A percentile compares a stretch with the other conserved stretches of the same genome.
phyloP scores from a whole-genome alignment of 2,113 vertebrate species.

The Nothoprocta perdicaria region DNA sequence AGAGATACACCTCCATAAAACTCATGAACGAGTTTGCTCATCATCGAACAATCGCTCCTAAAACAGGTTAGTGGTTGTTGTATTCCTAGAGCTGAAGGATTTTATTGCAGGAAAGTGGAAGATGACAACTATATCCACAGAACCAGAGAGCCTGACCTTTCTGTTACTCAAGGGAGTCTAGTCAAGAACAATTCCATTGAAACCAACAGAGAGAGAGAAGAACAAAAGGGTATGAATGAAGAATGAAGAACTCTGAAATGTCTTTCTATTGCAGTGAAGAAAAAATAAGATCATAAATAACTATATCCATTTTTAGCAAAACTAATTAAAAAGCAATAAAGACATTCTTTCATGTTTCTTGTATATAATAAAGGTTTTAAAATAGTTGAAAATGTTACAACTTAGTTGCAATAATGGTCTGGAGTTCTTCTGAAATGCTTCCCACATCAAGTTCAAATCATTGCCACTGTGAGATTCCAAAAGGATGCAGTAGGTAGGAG shows the following conservation, averaged over 20 bases:
- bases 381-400: not conserved
- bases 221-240: not conserved
- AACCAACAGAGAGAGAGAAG: not conserved
- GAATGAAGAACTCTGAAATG: not conserved
- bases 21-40: fast-evolving
- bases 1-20: not conserved
- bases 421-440: not conserved
- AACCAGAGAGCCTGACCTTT: not conserved
- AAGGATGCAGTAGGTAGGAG: not conserved
- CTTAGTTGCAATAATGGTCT: not conserved
- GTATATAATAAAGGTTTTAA: not conserved
- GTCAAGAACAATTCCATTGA: not conserved
- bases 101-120: not conserved
- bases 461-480: not conserved
- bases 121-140: not conserved
- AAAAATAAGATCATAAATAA: not conserved
- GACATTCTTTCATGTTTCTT: not conserved
- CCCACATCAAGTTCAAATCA: not conserved
- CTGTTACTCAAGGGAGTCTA: not conserved
- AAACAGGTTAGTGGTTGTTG: not conserved
- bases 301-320: not conserved
- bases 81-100: fast-evolving
- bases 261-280: not conserved
- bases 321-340: not conserved
- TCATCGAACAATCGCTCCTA: too few relatives aligned